Conservation (phyloP, 2,888 invertebrate genomes). For the Alviniconcha strummeri region DNA sequence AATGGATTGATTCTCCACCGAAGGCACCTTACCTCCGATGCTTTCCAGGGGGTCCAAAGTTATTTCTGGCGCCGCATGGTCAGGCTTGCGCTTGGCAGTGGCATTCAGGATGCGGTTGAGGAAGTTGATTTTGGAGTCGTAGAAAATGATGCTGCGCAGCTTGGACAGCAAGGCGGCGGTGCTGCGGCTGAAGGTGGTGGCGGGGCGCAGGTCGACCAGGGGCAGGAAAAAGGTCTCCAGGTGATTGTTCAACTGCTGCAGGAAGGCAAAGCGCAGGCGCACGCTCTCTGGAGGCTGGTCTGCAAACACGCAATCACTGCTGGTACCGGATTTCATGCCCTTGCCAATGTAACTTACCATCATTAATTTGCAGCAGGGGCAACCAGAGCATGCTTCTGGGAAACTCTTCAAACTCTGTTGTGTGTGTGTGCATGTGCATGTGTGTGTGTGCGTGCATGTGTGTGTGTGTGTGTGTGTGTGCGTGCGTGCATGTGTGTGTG, state of each 20-base stretch:
- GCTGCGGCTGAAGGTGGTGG: conserved; percentile 61
- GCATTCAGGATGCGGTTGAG: conserved; percentile 69
- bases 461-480: too few species aligned
- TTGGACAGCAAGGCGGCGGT: conserved; percentile 63
- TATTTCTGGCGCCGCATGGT: conserved; percentile 72
- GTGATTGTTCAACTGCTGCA: conserved; percentile 68
- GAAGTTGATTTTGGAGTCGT: conserved; percentile 67
- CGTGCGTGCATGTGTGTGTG: too few species aligned
- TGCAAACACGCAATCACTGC: conserved; percentile 38
- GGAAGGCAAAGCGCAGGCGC: conserved; percentile 66
- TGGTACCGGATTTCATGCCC: too few species aligned
- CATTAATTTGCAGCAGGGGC: too few species aligned
- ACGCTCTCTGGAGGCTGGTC: conserved; percentile 69
- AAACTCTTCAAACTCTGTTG: too few species aligned
- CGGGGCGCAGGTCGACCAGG: conserved; percentile 68
- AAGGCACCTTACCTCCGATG: conserved; percentile 61
- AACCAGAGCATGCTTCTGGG: too few species aligned
- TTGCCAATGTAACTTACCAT: too few species aligned
- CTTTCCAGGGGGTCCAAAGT: conserved; percentile 71
- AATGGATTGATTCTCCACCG: too few species aligned
- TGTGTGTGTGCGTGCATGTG: too few species aligned
- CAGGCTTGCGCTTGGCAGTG: conserved; percentile 69
- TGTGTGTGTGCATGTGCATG: too few species aligned
- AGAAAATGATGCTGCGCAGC: conserved; percentile 65
- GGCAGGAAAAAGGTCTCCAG: conserved; percentile 70